These are phyloP conservation scores for Oreotragus oreotragus DNA, from an alignment of 2,113 vertebrate genomes.

Conservation along the genomic window DNA sequence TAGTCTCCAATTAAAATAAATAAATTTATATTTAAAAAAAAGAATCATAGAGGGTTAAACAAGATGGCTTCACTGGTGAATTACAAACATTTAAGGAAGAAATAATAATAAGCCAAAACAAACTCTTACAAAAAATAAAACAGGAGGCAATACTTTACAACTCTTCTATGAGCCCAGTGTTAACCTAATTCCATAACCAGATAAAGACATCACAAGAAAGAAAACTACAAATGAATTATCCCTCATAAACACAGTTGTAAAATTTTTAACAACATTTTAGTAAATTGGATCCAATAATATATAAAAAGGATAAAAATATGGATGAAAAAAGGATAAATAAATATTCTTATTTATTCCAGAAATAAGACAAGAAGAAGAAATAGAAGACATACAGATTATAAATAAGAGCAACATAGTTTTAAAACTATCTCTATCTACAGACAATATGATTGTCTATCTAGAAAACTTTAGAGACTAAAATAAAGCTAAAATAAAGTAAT, in stretches of 20 bases:
- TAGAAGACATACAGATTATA: not conserved
- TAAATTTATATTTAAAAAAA: not conserved
- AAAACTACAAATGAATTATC: not conserved
- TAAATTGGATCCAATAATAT: not conserved
- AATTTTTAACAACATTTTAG: not conserved
- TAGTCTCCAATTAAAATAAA: too few species aligned
- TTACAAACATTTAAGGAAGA: conserved; percentile 2
- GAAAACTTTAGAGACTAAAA: not conserved
- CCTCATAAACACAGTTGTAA: not conserved
- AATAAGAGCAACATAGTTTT: not conserved
- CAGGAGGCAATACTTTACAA: not conserved
- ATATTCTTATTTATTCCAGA: not conserved
- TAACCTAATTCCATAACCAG: not conserved
- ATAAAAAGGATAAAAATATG: not conserved
- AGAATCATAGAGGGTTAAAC: not conserved
- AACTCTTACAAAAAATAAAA: not conserved
- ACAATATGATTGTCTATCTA: not conserved
- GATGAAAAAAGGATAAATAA: too few species aligned
- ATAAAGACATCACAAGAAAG: conserved; percentile 3
- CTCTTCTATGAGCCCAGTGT: not conserved
- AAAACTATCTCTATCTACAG: not conserved
- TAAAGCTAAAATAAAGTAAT: conserved; percentile 1
- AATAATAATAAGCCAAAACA: not conserved
- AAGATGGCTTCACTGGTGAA: not conserved
- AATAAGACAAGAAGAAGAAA: conserved; percentile 21